Conservation (phyloP, 2,888 invertebrate species). For the Cephus pulcher region DNA sequence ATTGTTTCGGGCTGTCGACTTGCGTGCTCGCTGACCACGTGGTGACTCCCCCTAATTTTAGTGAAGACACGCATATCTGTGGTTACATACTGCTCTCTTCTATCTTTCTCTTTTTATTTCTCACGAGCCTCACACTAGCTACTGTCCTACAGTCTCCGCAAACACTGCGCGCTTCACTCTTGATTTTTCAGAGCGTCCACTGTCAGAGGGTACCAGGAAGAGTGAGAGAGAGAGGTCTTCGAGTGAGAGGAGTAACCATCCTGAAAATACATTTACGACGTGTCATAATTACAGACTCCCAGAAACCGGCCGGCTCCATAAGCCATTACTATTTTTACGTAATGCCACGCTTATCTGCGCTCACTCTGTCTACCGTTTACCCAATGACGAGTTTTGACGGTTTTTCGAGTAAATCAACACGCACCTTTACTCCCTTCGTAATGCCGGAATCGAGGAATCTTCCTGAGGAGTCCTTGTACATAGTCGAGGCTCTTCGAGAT, state of each 20-base stretch:
- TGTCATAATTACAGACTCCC: slow-evolving; percentile 35
- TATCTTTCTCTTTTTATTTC: slow-evolving; percentile 7
- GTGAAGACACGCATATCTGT: slow-evolving; percentile 22
- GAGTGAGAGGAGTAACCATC: slow-evolving; percentile 10
- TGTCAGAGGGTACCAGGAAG: neutral
- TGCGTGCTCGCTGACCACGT: slow-evolving; percentile 24
- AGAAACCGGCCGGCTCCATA: slow-evolving; percentile 7
- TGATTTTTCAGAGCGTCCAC: neutral
- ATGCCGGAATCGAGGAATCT: neutral
- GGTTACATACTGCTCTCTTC: slow-evolving; percentile 11
- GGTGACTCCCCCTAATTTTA: slow-evolving; percentile 24
- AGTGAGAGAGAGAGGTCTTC: neutral
- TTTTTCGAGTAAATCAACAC: neutral
- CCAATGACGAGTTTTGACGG: neutral
- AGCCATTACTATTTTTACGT: slow-evolving; percentile 20
- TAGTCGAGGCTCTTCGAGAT: neutral
- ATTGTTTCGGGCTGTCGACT: slow-evolving; percentile 21
- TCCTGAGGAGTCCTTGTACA: neutral
- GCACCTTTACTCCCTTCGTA: neutral
- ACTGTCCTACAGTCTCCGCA: neutral
- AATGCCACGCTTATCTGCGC: neutral
- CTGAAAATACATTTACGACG: slow-evolving; percentile 40
- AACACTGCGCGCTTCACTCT: neutral
- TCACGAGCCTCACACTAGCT: neutral
- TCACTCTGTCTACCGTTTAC: neutral